Percentiles rank a stretch among this genome's conserved stretches.
These are phyloP conservation scores for Eupithecia insigniata DNA, from an alignment of 2,888 invertebrate species.

Conservation along the genomic window DNA sequence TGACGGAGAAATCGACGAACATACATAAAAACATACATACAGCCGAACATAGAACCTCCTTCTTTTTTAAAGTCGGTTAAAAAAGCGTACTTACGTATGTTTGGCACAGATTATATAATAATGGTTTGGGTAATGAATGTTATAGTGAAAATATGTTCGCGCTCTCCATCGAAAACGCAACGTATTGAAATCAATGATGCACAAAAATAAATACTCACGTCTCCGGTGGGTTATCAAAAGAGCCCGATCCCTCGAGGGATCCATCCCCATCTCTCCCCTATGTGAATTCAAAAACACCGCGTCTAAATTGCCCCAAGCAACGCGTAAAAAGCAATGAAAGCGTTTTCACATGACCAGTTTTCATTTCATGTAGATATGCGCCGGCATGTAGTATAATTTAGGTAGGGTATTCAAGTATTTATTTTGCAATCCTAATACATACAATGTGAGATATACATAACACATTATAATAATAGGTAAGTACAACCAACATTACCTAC, in stretches of 20 bases:
- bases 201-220: conserved; percentile 50
- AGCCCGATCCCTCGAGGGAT: conserved; percentile 54
- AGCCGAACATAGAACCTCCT: too few species aligned
- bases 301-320: conserved; percentile 79
- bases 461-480: too few species aligned
- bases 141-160: background rate
- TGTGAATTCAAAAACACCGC: conserved; percentile 68
- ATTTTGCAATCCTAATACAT: too few species aligned
- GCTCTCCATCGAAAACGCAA: background rate
- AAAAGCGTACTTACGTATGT: background rate
- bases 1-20: too few species aligned
- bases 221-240: conserved; percentile 67
- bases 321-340: conserved; percentile 82
- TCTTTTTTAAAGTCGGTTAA: too few species aligned
- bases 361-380: conserved; percentile 68
- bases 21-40: too few species aligned
- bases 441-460: too few species aligned
- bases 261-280: conserved; percentile 29
- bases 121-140: too few species aligned
- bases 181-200: conserved; percentile 57
- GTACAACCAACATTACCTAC: too few species aligned
- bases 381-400: background rate
- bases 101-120: too few species aligned
- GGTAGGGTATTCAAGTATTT: background rate
- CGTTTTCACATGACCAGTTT: conserved; percentile 82